Evolutionary conservation across 2,888 invertebrate genomes (phyloP).

Genomic region (Eilema caniola): DNA sequence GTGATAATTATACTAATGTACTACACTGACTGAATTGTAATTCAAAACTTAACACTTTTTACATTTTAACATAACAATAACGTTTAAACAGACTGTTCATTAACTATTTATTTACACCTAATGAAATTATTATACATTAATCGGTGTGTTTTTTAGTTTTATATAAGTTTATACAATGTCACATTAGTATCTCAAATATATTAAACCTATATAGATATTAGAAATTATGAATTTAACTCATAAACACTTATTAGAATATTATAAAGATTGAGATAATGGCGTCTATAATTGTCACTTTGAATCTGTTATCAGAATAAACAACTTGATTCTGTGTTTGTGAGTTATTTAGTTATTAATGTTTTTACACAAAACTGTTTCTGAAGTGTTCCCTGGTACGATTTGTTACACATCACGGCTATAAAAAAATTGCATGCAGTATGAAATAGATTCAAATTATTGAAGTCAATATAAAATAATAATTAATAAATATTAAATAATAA

Average conservation of each 20-base stretch:
- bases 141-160: conserved; percentile 3
- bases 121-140: not conserved
- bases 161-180: not conserved
- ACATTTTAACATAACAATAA: conserved; percentile 1
- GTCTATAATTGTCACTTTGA: not conserved
- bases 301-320: not conserved
- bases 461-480: not conserved
- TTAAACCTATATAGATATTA: not conserved
- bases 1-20: conserved; percentile 10
- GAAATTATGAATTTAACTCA: not conserved
- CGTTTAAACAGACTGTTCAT: not conserved
- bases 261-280: conserved; percentile 1
- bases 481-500: not conserved
- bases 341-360: not conserved
- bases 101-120: not conserved
- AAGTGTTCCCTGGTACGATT: not conserved
- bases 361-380: not conserved
- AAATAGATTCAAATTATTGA: not conserved
- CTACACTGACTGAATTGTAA: not conserved
- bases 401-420: not conserved
- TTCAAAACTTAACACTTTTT: conserved; percentile 9
- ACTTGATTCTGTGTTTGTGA: not conserved
- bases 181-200: conserved; percentile 5
- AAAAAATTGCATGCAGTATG: not conserved
- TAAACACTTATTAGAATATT: not conserved